Conservation (phyloP, 2,888 invertebrate genomes). For the Petrophora chlorosata region DNA sequence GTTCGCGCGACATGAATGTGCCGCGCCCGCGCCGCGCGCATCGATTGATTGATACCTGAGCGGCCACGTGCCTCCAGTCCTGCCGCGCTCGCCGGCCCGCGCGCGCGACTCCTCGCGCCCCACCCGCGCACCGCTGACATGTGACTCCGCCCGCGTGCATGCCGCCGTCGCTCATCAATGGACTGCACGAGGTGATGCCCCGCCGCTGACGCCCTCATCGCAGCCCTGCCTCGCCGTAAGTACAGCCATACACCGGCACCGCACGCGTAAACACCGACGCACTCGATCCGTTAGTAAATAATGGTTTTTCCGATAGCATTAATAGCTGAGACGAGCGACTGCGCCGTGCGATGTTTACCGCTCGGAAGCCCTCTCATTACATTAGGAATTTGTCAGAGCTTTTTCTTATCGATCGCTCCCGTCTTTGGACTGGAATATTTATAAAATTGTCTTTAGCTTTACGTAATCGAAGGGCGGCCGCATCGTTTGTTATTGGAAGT, state of each 20-base stretch:
- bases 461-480: constrained; percentile 69
- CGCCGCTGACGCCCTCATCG: constrained; percentile 35
- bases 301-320: constrained; percentile 60
- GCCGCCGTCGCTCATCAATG: constrained; percentile 65
- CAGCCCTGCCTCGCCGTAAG: constrained; percentile 40
- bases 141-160: constrained; percentile 51
- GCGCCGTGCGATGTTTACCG: constrained; percentile 69
- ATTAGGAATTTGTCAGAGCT: constrained; percentile 61
- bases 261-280: constrained; percentile 46
- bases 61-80: constrained; percentile 62
- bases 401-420: constrained; percentile 64
- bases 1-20: constrained; percentile 78
- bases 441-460: constrained; percentile 66
- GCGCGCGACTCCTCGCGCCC: constrained; percentile 52
- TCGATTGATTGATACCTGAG: constrained; percentile 80
- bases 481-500: constrained; percentile 59
- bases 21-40: constrained; percentile 69
- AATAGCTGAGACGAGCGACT: constrained; percentile 60
- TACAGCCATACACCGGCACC: constrained; percentile 25
- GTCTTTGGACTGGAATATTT: constrained; percentile 59
- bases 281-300: constrained; percentile 58
- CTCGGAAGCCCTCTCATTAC: constrained; percentile 55
- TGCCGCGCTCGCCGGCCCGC: constrained; percentile 67
- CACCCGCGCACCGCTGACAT: constrained; percentile 41
- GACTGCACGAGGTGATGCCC: constrained; percentile 74